phyloP scores from a whole-genome alignment of 2,113 vertebrate species.

The Sebastes fasciatus region DNA sequence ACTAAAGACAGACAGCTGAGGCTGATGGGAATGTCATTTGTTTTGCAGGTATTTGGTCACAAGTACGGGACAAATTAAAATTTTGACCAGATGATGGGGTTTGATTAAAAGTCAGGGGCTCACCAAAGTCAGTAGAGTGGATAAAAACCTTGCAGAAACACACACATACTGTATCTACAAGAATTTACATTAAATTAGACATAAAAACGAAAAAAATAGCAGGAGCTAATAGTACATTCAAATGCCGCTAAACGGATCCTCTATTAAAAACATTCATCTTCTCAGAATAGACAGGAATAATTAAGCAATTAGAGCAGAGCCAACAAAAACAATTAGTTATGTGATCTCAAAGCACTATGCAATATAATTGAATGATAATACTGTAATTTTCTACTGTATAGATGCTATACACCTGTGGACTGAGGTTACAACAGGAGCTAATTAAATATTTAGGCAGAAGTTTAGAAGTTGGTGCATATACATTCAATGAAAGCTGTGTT shows the following conservation, averaged over 20 bases:
- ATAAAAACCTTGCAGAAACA: neutral
- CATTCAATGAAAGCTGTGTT: neutral
- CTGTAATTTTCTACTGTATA: slow-evolving; percentile 19
- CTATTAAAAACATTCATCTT: neutral
- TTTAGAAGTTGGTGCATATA: slow-evolving; percentile 39
- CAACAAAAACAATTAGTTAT: neutral
- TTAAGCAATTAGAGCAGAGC: slow-evolving; percentile 1
- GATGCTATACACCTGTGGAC: slow-evolving; percentile 33
- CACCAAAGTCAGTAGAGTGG: no score
- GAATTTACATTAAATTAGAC: neutral
- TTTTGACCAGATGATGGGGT: neutral
- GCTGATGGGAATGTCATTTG: no score
- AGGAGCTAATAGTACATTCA: neutral
- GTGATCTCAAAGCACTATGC: neutral
- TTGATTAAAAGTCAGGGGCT: no score
- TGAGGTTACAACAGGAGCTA: slow-evolving; percentile 40
- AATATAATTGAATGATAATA: neutral
- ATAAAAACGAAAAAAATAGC: neutral
- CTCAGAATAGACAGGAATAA: neutral
- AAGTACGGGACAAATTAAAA: no score
- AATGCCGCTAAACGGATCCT: neutral
- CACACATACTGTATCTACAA: neutral
- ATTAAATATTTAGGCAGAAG: slow-evolving; percentile 56
- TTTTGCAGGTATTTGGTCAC: no score
- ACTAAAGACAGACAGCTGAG: no score